Base-by-base conservation (phyloP, 2,888 invertebrate genomes). In the Carcina quercana region DNA sequence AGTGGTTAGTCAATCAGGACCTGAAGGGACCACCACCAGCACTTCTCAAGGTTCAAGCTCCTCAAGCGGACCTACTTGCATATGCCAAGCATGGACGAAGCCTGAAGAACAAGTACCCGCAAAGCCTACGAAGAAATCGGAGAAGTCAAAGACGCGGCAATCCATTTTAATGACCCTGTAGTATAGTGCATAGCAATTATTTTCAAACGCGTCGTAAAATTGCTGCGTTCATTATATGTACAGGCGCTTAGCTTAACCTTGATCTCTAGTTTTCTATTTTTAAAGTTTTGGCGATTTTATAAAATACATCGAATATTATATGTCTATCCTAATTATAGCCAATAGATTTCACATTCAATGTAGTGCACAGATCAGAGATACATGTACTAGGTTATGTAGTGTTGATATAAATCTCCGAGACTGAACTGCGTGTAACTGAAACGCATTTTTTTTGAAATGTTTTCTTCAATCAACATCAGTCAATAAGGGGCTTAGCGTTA, bases 61-160 rank as follows among this genome's bases (percentile, higher is more conserved):
- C 7, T 49, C 45, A 1, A 55, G 57, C 13, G 79, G 75, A 0
- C 79, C 75, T 0, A 62, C 72, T 0, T 83, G 82, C 35, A 68
- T 83, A 1, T 83, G 83, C 41, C 80, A 79, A 38, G 60, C 82
- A 0, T 80, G 79, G 78, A 70, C 72, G 0, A 80, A 80, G 28
- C 75, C 75, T 1, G 58, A 52, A 20, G 25, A 38, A 55, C 1
- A 36, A 35, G 6, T 30, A 45, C 2, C 44, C 42, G 3, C 45
- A 52, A 26, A 17, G 24, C 2, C 40, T 24, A 37, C 38, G 14
- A 34, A 28, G 4, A 40, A 46, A 37, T 13, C 13, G 8, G 28
- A 25, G 11, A 28, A 28, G 11, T 19, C 10, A 7, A 12, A 12
- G 3, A 24, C 4, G n/a, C 22, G 5, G n/a, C 3, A 5, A 24